phyloP scores from a whole-genome alignment of 2,888 invertebrate species.

The Caenorhabditis sulstoni region DNA sequence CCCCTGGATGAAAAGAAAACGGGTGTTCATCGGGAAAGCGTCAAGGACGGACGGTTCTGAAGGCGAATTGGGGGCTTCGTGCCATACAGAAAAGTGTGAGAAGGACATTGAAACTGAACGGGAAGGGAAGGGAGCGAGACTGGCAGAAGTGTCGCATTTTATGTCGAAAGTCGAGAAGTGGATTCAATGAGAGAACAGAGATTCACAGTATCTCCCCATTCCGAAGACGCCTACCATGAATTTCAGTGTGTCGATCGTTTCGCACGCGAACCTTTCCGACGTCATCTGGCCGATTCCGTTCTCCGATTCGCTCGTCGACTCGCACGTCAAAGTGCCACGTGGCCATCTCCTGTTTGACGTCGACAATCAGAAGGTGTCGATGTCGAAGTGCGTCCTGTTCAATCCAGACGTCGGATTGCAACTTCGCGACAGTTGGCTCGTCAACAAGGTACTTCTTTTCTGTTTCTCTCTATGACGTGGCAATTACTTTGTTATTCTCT shows the following conservation, averaged over 20 bases:
- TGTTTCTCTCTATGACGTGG: neutral
- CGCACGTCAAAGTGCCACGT: constrained; percentile 63
- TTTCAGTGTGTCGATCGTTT: constrained; percentile 60
- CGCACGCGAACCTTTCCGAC: constrained; percentile 64
- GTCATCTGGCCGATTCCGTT: constrained; percentile 70
- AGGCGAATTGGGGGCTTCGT: neutral
- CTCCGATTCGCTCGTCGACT: constrained; percentile 63
- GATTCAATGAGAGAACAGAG: too few species aligned
- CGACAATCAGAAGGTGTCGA: constrained; percentile 58
- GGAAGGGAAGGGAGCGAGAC: too few species aligned
- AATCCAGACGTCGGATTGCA: constrained; percentile 48
- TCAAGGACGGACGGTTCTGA: constrained; percentile 2
- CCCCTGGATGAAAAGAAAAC: too few species aligned
- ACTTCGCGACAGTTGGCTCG: constrained; percentile 57
- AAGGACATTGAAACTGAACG: neutral
- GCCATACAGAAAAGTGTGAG: too few species aligned
- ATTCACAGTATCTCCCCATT: too few species aligned
- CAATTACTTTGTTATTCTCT: neutral
- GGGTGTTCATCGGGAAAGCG: constrained; percentile 16
- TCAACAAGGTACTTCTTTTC: constrained; percentile 42
- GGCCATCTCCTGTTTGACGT: constrained; percentile 64
- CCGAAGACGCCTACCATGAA: too few species aligned
- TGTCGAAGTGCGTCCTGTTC: constrained; percentile 57
- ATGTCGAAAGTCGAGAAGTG: too few species aligned
- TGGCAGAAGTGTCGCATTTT: too few species aligned